phyloP scores from a whole-genome alignment of 2,797 vertebrate genomes.

The Rhinella marina region DNA sequence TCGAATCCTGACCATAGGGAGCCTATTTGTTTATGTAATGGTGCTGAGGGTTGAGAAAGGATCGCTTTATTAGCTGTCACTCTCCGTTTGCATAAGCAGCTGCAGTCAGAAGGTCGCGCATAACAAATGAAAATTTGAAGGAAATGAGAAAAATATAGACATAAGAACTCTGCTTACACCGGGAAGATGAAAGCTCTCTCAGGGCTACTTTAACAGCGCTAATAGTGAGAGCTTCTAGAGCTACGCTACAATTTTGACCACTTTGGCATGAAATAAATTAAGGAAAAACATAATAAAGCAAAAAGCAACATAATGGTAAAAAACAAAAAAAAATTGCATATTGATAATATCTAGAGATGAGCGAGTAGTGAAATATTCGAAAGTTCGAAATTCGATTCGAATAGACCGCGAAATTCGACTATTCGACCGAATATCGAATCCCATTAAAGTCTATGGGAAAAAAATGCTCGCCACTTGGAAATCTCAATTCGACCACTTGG shows the following conservation, averaged over 20 bases:
- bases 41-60: not conserved
- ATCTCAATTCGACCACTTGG: no score
- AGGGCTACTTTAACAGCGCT: not conserved
- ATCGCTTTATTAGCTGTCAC: constrained; percentile 35
- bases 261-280: constrained; percentile 6
- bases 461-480: no score
- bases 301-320: not conserved
- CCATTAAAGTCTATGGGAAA: no score
- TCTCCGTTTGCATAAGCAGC: constrained; percentile 15
- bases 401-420: no score
- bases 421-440: no score
- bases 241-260: constrained; percentile 1
- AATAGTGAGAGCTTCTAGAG: constrained; percentile 12
- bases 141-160: constrained; percentile 1
- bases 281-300: not conserved
- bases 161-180: not conserved
- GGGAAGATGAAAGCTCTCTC: constrained; percentile 6
- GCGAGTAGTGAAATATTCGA: no score
- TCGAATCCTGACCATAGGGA: not conserved
- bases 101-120: constrained; percentile 28
- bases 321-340: constrained; percentile 7
- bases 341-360: no score
- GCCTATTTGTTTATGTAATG: constrained; percentile 24
- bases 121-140: constrained; percentile 13
- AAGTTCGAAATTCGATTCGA: no score